Base-by-base conservation (phyloP, 2,797 vertebrate species). In the Selene dorsalis region DNA sequence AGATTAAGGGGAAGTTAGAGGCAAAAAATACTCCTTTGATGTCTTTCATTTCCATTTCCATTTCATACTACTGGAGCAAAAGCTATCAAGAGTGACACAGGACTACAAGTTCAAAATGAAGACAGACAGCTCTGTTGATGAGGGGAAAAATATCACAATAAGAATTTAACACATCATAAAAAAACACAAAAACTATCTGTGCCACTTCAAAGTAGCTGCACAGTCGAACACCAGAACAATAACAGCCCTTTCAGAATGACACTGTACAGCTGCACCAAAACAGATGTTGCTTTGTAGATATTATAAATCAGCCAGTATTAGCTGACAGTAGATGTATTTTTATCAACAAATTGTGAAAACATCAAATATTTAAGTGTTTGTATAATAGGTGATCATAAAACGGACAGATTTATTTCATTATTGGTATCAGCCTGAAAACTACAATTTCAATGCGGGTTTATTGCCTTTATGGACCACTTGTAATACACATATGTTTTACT, bases 31-130 rank as follows among this genome's bases (percentile, higher is more conserved):
- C 70, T 57, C 61, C 65, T 68, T 61, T 24, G 22, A 32, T 69
- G 41, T 12, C 17, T 45, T 77, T 50, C n/a, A 62, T 77, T 84
- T 85, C 55, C n/a, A 62, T 77, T 84, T 85, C 66, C 50, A 55
- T 74, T 75, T 52, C 55, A 80, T 20, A 69, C 52, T 32, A 48
- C 24, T 12, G 30, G 39, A 6, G 16, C 70, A 65, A 55, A 74
- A 50, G 66, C 56, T 55, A 73, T 66, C 17, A 43, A 30, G 30
- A 69, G 43, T 58, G 45, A 64, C 61, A 65, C 13, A 11, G 18
- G 32, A 20, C 30, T 12, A n/a, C 12, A 38, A 20, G 63, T 43
- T 63, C 8, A 45, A 63, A 59, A 70, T 52, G 30, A 80, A 71
- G 18, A 60, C 28, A 22, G 53, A 75, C 72, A 69, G 50, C 75